Percentiles rank a stretch among this genome's conserved stretches.
Evolutionary conservation across 2,888 invertebrate species (phyloP).

Genomic region (Trissoscelio sp.): DNA sequence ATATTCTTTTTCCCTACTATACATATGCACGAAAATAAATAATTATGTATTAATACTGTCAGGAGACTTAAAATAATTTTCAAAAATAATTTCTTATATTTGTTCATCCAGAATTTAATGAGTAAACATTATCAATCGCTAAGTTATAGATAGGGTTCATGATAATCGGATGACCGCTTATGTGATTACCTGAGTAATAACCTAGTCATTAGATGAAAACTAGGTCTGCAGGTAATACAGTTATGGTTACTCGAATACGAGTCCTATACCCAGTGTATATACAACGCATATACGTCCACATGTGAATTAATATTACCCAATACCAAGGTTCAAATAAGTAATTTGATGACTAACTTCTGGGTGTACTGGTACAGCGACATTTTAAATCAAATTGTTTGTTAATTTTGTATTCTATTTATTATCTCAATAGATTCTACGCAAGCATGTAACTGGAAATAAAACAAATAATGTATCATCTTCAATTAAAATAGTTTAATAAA

Average conservation of each 20-base stretch:
- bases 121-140: constrained; percentile 9
- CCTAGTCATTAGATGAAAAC: constrained; percentile 41
- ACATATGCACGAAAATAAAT: too few species aligned
- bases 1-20: too few species aligned
- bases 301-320: constrained; percentile 6
- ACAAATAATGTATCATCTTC: neutral
- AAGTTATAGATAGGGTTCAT: constrained; percentile 21
- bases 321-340: constrained; percentile 24
- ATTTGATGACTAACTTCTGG: neutral
- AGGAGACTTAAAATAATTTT: neutral
- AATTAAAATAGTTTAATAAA: neutral
- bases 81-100: neutral
- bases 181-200: constrained; percentile 45
- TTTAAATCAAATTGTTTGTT: neutral
- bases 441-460: constrained; percentile 17
- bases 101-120: neutral
- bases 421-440: neutral
- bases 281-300: neutral
- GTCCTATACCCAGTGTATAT: constrained; percentile 4
- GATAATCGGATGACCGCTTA: constrained; percentile 30
- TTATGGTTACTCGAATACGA: constrained; percentile 30
- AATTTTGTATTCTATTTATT: neutral
- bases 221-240: constrained; percentile 24
- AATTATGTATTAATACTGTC: too few species aligned
- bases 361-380: neutral